Evolutionary conservation across 1,140 invertebrate species (phyloP).

Genomic region (Caenorhabditis latens): DNA sequence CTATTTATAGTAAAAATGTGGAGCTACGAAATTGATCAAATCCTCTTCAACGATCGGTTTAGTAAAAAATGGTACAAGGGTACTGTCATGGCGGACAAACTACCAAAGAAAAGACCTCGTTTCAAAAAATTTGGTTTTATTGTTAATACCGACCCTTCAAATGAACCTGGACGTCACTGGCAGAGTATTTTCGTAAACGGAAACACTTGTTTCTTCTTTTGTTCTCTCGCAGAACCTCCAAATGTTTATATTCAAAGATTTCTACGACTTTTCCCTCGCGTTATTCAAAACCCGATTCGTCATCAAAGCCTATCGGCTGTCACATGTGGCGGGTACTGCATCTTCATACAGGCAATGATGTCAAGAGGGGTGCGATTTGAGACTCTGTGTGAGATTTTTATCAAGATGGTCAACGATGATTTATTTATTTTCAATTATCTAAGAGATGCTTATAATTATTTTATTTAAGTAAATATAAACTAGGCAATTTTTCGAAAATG

Average conservation of each 20-base stretch:
- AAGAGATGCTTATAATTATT: neutral
- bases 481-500: neutral
- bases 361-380: neutral
- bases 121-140: neutral
- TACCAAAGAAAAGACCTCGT: neutral
- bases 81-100: neutral
- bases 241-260: constrained; percentile 8
- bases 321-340: neutral
- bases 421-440: neutral
- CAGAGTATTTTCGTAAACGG: too few species aligned
- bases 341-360: neutral
- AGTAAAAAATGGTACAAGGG: neutral
- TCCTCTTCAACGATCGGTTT: neutral
- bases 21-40: neutral
- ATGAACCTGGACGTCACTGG: neutral
- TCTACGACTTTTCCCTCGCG: neutral
- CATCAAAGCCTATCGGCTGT: neutral
- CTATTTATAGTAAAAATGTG: constrained; percentile 3
- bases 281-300: neutral
- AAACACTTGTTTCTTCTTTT: too few species aligned
- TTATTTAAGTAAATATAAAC: neutral
- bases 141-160: neutral
- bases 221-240: neutral
- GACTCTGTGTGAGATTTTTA: neutral
- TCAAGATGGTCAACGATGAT: neutral